Percentiles rank a stretch among this genome's conserved stretches.
These are phyloP conservation scores for Heterodera filipjevi DNA, from an alignment of 2,888 invertebrate species.

Conservation along the genomic window DNA sequence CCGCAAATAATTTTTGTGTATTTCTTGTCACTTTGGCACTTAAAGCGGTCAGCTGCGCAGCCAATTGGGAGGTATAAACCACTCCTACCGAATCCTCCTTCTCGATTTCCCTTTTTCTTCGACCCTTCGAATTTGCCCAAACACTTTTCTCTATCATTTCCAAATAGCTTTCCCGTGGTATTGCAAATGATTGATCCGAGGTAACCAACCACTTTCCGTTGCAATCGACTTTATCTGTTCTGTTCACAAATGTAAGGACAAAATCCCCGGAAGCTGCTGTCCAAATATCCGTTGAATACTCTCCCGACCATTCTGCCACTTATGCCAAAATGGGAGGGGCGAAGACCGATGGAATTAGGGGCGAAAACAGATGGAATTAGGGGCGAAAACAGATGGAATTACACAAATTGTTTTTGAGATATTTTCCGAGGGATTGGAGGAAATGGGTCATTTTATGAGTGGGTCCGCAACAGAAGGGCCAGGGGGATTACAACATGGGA, in stretches of 20 bases:
- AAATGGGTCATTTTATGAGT: no score
- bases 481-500: no score
- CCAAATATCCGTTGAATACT: constrained; percentile 2
- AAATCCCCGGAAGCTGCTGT: background rate
- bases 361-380: no score
- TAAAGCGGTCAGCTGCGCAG: constrained; percentile 6
- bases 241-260: constrained; percentile 10
- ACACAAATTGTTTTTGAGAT: no score
- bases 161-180: background rate
- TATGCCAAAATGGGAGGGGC: no score
- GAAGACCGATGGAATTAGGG: no score
- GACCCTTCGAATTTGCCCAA: background rate
- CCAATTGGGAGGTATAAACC: constrained; percentile 10
- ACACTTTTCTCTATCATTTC: background rate
- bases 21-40: background rate
- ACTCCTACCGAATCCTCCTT: background rate
- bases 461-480: no score
- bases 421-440: no score
- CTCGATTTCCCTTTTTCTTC: background rate
- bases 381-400: no score
- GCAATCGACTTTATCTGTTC: background rate
- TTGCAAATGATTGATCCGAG: constrained; percentile 14
- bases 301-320: background rate
- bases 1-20: background rate
- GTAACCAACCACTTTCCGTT: background rate